Percentiles rank a stretch among this genome's conserved stretches.
These are phyloP conservation scores for Drymonia ruficornis DNA, from an alignment of 2,888 invertebrate species.

Conservation along the genomic window DNA sequence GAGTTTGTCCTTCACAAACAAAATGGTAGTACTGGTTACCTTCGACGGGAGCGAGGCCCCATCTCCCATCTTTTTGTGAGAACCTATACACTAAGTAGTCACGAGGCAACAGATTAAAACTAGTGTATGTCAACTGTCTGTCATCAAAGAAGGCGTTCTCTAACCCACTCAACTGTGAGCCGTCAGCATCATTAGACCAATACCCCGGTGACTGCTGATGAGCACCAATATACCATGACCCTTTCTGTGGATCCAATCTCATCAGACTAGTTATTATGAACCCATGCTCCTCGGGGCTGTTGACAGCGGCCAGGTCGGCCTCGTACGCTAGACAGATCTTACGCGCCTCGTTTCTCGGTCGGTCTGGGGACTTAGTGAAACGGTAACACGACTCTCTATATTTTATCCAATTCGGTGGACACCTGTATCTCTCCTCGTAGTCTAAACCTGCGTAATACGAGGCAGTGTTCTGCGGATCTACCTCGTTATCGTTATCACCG, in stretches of 20 bases:
- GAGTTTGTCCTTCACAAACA: conserved; percentile 95
- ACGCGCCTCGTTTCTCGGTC: conserved; percentile 91
- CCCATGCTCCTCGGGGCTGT: conserved; percentile 93
- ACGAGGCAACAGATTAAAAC: conserved; percentile 82
- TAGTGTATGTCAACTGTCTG: conserved; percentile 62
- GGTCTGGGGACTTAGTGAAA: conserved; percentile 94
- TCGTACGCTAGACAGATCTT: conserved; percentile 93
- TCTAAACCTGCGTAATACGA: conserved; percentile 74
- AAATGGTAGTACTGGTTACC: conserved; percentile 91
- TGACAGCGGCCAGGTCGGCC: conserved; percentile 92
- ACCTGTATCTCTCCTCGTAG: conserved; percentile 80
- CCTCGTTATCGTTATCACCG: conserved; percentile 65
- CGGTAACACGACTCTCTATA: conserved; percentile 94
- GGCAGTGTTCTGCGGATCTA: conserved; percentile 70
- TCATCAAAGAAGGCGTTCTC: conserved; percentile 93
- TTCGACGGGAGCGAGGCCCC: conserved; percentile 93
- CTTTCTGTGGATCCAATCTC: conserved; percentile 92
- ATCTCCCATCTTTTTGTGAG: conserved; percentile 88
- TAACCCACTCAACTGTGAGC: conserved; percentile 90
- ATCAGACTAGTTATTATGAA: conserved; percentile 94
- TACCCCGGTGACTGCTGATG: conserved; percentile 89
- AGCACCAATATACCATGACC: conserved; percentile 94
- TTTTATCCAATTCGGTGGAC: conserved; percentile 95
- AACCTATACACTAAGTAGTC: conserved; percentile 93
- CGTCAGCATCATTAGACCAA: conserved; percentile 94